These are phyloP conservation scores for Drosophila nr. medialis DNA, from an alignment of 2,888 invertebrate genomes.

Conservation along the genomic window DNA sequence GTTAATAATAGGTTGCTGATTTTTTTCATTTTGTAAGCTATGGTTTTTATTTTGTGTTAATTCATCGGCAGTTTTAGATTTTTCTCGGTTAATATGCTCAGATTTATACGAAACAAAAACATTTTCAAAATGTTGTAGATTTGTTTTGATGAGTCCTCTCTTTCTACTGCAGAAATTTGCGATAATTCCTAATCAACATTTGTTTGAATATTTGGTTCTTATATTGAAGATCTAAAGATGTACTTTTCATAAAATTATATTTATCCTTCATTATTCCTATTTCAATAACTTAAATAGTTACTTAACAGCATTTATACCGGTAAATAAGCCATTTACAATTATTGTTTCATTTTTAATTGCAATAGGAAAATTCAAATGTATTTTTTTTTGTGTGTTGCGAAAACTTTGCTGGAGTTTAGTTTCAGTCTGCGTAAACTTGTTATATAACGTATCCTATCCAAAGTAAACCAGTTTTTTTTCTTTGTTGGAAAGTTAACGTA, in stretches of 20 bases:
- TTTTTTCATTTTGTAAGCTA: neutral
- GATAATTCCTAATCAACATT: neutral
- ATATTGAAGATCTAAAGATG: neutral
- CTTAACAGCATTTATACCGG: neutral
- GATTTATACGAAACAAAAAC: neutral
- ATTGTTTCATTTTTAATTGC: neutral
- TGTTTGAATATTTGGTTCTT: neutral
- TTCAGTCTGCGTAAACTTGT: slow-evolving; percentile 12
- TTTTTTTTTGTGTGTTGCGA: neutral
- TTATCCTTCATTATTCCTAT: neutral
- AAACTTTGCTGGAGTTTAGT: slow-evolving; percentile 1
- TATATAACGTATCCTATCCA: slow-evolving; percentile 6
- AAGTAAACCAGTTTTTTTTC: slow-evolving; percentile 3
- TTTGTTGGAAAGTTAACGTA: neutral
- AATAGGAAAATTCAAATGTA: slow-evolving; percentile 1
- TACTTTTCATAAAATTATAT: neutral
- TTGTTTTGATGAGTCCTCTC: neutral
- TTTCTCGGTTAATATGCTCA: neutral
- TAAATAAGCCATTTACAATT: neutral
- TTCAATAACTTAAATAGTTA: neutral
- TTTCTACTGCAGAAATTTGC: neutral
- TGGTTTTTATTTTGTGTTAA: neutral
- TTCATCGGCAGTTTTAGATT: neutral
- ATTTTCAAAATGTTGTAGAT: neutral
- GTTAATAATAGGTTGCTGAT: neutral